A percentile compares a stretch with the other conserved stretches of the same genome.
Evolutionary conservation across 1,140 invertebrate species (phyloP).

Genomic region (Trichonephila inaurata): DNA sequence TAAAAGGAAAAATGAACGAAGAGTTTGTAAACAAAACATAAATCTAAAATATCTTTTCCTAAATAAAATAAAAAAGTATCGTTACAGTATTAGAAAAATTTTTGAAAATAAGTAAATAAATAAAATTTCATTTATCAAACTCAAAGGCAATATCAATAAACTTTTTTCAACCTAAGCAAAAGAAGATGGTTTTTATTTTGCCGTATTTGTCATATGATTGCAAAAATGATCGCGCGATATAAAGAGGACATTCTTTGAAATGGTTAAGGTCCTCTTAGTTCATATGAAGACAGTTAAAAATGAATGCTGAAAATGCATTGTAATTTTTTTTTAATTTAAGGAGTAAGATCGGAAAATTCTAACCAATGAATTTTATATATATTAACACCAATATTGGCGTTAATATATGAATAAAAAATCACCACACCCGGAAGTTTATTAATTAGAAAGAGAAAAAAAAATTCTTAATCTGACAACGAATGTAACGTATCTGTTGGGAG

Average conservation of each 20-base stretch:
- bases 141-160: constrained; percentile 16
- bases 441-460: too few relatives aligned
- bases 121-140: not conserved
- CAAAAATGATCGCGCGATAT: not conserved
- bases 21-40: not conserved
- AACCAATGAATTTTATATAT: too few relatives aligned
- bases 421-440: too few relatives aligned
- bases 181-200: not conserved
- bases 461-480: too few relatives aligned
- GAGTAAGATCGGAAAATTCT: too few relatives aligned
- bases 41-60: not conserved
- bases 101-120: constrained; percentile 3
- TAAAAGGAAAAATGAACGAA: not conserved
- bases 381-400: too few relatives aligned
- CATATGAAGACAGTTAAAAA: not conserved
- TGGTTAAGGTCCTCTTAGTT: not conserved
- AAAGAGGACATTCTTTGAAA: not conserved
- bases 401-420: too few relatives aligned
- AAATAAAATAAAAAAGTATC: not conserved
- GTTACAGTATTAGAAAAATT: not conserved
- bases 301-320: too few relatives aligned
- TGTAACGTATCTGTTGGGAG: too few relatives aligned
- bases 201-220: not conserved
- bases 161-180: not conserved
- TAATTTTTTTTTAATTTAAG: too few relatives aligned